A percentile compares a stretch with the other conserved stretches of the same genome.
phyloP scores from a whole-genome alignment of 2,797 vertebrate species.

The Nasua narica region DNA sequence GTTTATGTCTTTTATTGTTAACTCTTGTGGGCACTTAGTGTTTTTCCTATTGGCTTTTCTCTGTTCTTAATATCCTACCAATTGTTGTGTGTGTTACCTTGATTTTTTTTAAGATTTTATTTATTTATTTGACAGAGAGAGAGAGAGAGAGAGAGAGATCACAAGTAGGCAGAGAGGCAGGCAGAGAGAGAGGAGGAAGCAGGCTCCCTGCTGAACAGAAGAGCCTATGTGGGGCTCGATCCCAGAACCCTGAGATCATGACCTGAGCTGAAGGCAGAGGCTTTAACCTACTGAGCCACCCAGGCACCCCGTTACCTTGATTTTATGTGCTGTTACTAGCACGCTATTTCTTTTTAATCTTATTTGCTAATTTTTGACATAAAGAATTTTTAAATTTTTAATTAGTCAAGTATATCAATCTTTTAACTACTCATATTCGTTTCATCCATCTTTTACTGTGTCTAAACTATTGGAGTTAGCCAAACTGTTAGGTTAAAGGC shows the following conservation, averaged over 20 bases:
- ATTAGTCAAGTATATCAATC: not conserved
- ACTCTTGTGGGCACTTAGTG: not conserved
- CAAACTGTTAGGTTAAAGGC: not conserved
- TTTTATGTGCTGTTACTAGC: not conserved
- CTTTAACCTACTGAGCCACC: too few species aligned
- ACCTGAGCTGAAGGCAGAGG: too few species aligned
- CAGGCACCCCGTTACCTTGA: not conserved
- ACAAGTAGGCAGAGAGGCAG: too few species aligned
- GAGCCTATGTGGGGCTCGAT: too few species aligned
- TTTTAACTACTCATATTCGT: not conserved
- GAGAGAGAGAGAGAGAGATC: too few species aligned
- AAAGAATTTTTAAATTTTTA: not conserved
- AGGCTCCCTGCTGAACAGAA: too few species aligned
- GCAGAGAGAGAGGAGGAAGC: too few species aligned
- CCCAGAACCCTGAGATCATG: too few species aligned
- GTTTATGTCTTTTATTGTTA: not conserved
- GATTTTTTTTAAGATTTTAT: not conserved
- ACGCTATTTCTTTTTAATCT: not conserved
- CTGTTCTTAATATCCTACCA: not conserved
- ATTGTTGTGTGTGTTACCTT: not conserved
- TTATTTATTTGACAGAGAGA: too few species aligned
- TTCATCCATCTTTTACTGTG: not conserved
- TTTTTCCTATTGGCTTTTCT: not conserved
- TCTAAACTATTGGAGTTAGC: not conserved
- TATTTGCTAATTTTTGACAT: not conserved